Evolutionary conservation across 2,888 invertebrate species (phyloP).

Genomic region (Nemurella pictetii): DNA sequence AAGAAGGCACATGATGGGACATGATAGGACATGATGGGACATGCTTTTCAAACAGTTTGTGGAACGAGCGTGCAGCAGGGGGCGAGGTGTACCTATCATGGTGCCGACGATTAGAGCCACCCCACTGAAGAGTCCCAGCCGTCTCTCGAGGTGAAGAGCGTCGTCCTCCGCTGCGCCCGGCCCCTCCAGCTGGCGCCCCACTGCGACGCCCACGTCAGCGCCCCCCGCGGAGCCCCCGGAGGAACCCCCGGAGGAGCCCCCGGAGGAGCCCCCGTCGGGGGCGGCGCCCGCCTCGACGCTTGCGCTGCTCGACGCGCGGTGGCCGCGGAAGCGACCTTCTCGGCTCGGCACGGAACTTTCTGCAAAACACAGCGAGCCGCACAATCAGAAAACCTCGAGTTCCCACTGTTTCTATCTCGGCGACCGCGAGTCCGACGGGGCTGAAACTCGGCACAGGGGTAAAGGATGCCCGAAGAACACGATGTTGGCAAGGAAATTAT

Average conservation of each 20-base stretch:
- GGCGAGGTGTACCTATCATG: constrained; percentile 77
- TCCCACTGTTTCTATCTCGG: too few relatives aligned
- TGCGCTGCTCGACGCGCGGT: constrained; percentile 22
- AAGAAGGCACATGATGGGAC: neutral
- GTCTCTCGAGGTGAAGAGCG: constrained; percentile 98
- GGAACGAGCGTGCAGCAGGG: neutral
- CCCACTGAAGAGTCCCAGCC: constrained; percentile 98
- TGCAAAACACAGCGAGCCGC: neutral
- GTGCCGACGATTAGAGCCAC: constrained; percentile 98
- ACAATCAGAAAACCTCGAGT: too few relatives aligned
- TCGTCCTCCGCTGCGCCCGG: constrained; percentile 91
- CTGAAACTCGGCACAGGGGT: too few relatives aligned
- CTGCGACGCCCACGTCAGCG: constrained; percentile 46
- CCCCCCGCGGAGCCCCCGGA: constrained; percentile 38
- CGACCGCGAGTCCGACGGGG: too few relatives aligned
- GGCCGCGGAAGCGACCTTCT: constrained; percentile 31
- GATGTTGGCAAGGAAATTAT: too few relatives aligned
- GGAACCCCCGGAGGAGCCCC: constrained; percentile 41
- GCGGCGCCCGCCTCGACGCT: constrained; percentile 38
- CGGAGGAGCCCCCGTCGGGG: constrained; percentile 32
- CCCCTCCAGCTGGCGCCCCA: constrained; percentile 77
- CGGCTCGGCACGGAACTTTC: constrained; percentile 34
- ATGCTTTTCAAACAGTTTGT: too few relatives aligned
- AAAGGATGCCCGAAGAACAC: too few relatives aligned
- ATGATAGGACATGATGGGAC: neutral